phyloP scores from a whole-genome alignment of 2,113 vertebrate species.

The Panthera uncia region DNA sequence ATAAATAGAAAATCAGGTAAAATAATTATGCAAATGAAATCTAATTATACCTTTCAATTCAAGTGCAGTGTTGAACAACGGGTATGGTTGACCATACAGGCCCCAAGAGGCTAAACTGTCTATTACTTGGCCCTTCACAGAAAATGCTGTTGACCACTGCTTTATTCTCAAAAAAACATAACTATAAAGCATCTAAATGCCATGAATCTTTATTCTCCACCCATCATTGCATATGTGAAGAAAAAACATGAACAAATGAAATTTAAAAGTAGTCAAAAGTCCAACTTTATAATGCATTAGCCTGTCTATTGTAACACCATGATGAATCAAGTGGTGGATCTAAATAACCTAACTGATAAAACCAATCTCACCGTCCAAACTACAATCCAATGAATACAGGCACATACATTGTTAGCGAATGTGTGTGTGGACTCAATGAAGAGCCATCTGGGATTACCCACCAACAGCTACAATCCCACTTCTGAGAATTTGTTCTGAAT shows the following conservation, averaged over 20 bases:
- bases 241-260: background rate
- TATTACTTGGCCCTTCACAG: background rate
- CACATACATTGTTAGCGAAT: background rate
- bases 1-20: background rate
- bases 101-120: background rate
- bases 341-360: background rate
- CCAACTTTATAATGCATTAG: background rate
- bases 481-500: background rate
- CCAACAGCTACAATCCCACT: background rate
- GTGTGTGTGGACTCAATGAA: rapidly evolving
- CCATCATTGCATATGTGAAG: background rate
- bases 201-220: background rate
- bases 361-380: background rate
- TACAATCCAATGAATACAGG: background rate
- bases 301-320: background rate
- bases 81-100: background rate
- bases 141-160: background rate
- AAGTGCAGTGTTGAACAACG: background rate
- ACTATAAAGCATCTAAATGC: background rate
- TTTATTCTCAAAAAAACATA: background rate
- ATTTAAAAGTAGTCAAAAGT: background rate
- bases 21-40: background rate
- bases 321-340: background rate
- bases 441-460: background rate
- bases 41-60: background rate